Conservation (phyloP, 2,797 vertebrate species). For the Crocodylus rhombifer region DNA sequence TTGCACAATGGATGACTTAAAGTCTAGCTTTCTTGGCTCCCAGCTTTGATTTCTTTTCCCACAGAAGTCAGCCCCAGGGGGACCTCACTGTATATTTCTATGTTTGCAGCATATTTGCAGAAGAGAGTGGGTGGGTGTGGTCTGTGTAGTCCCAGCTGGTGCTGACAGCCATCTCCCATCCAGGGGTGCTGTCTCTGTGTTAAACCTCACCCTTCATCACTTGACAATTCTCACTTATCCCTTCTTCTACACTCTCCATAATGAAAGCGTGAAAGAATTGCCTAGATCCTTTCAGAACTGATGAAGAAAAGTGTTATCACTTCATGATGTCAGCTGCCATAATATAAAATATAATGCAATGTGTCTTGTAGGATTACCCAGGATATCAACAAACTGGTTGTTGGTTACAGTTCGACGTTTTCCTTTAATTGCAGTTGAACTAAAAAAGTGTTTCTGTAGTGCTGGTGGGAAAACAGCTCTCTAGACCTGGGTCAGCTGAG, state of each 20-base stretch:
- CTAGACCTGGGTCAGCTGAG: not conserved
- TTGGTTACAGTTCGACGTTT: not conserved
- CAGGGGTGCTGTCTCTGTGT: not conserved
- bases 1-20: not conserved
- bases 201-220: not conserved
- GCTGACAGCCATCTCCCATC: not conserved
- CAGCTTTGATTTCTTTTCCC: not conserved
- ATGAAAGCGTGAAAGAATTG: not conserved
- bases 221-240: slow-evolving; percentile 16
- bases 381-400: not conserved
- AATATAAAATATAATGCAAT: not conserved
- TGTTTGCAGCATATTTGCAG: not conserved
- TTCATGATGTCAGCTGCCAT: not conserved
- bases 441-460: not conserved
- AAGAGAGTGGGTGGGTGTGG: not conserved
- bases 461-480: not conserved
- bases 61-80: too few relatives aligned
- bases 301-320: not conserved
- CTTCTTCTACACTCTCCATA: not conserved
- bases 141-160: too few relatives aligned
- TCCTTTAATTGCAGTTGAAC: slow-evolving; percentile 9
- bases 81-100: too few relatives aligned
- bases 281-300: not conserved
- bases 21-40: not conserved
- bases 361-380: not conserved